Conservation (phyloP, 2,888 invertebrate genomes). For the Drosophila mimetica region DNA sequence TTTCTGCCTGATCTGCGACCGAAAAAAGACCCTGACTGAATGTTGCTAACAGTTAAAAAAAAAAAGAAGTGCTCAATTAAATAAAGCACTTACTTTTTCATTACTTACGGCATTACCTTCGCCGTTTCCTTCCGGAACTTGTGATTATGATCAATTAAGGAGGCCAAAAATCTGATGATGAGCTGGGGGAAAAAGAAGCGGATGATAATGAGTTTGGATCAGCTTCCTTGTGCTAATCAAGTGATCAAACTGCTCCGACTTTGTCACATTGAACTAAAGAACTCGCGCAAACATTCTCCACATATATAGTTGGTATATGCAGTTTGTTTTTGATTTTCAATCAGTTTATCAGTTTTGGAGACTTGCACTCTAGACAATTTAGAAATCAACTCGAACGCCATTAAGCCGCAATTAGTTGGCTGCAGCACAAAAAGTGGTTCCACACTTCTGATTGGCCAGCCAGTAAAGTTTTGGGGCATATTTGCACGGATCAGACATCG, state of each 20-base stretch:
- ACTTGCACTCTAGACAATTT: conserved; percentile 21
- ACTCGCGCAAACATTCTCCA: conserved; percentile 2
- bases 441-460: conserved; percentile 18
- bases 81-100: conserved; percentile 37
- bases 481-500: conserved; percentile 59
- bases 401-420: conserved; percentile 53
- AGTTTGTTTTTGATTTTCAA: neutral
- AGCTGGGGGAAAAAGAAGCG: conserved; percentile 2
- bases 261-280: neutral
- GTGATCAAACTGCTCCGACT: neutral
- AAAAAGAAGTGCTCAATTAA: conserved; percentile 45
- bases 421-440: conserved; percentile 26
- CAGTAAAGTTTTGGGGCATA: conserved; percentile 66
- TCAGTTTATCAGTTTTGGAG: conserved; percentile 25
- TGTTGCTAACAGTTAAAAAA: conserved; percentile 24
- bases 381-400: conserved; percentile 28
- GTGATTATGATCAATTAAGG: conserved; percentile 27
- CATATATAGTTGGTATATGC: neutral
- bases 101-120: conserved; percentile 31
- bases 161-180: conserved; percentile 1
- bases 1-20: conserved; percentile 51
- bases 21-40: conserved; percentile 54
- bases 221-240: conserved; percentile 17
- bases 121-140: conserved; percentile 37
- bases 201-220: neutral